Percentiles rank a stretch among this genome's conserved stretches.
These are phyloP conservation scores for Romanogobio albipinnatus DNA, from an alignment of 2,113 vertebrate genomes.

Conservation along the genomic window DNA sequence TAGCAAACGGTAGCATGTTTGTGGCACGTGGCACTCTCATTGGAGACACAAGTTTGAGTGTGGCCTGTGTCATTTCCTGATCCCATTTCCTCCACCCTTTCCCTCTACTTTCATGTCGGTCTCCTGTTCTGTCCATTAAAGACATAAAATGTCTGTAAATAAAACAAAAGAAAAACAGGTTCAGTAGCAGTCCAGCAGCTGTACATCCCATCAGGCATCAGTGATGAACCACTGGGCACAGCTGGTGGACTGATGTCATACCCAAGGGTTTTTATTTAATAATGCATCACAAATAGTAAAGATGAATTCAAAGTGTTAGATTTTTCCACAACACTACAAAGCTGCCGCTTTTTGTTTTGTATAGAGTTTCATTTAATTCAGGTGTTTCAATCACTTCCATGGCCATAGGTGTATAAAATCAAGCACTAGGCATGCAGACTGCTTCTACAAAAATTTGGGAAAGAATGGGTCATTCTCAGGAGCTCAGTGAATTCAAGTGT, in stretches of 20 bases:
- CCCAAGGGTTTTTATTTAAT: background rate
- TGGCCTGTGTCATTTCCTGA: slow-evolving; percentile 7
- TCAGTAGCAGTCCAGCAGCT: slow-evolving; percentile 6
- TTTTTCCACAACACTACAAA: background rate
- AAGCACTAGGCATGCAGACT: too few species aligned
- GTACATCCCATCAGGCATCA: background rate
- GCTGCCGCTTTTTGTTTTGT: background rate
- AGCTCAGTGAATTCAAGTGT: too few species aligned
- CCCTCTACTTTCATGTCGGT: background rate
- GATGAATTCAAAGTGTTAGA: background rate
- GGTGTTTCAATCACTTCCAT: too few species aligned
- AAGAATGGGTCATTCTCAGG: too few species aligned
- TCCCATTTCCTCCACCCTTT: slow-evolving; percentile 5
- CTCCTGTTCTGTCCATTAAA: slow-evolving; percentile 3
- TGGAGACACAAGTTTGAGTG: slow-evolving; percentile 2
- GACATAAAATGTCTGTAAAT: background rate
- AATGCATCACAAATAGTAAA: background rate
- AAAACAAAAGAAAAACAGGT: background rate
- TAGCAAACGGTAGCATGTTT: background rate
- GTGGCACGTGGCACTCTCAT: background rate
- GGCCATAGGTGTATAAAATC: too few species aligned
- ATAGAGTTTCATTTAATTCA: too few species aligned
- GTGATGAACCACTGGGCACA: background rate
- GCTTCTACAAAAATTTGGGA: too few species aligned
- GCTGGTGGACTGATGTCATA: background rate